A percentile compares a stretch with the other conserved stretches of the same genome.
phyloP scores from a whole-genome alignment of 1,140 invertebrate genomes.

The Wiebesia pumilae region DNA sequence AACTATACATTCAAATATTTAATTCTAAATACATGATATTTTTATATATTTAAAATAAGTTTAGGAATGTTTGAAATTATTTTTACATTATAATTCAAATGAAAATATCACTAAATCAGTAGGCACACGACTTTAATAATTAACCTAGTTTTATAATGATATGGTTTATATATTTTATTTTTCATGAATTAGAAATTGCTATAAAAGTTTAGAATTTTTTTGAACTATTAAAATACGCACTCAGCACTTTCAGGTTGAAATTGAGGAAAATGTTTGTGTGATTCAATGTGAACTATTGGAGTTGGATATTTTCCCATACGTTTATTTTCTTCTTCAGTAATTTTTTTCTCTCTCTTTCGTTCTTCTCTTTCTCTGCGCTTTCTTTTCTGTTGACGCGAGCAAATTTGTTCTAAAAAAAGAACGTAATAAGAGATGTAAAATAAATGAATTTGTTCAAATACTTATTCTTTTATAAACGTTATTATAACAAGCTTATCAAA shows the following conservation, averaged over 20 bases:
- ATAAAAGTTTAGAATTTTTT: no score
- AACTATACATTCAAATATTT: no score
- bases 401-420: slow-evolving; percentile 78
- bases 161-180: not conserved
- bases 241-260: slow-evolving; percentile 71
- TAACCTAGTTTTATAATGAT: no score
- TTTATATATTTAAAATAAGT: no score
- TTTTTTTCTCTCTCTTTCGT: slow-evolving; percentile 81
- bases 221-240: slow-evolving; percentile 56
- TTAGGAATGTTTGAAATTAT: no score
- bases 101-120: no score
- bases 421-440: not conserved
- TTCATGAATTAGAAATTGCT: no score
- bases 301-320: slow-evolving; percentile 80
- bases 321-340: slow-evolving; percentile 82
- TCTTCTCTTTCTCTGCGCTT: slow-evolving; percentile 82
- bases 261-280: slow-evolving; percentile 81
- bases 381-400: slow-evolving; percentile 78
- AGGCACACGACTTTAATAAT: no score
- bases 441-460: not conserved
- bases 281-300: slow-evolving; percentile 78
- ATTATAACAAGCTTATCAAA: not conserved
- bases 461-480: not conserved
- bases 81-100: no score
- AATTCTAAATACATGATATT: no score